Base-by-base conservation (phyloP, 1,140 invertebrate species). In the Sesamia nonagrioides region DNA sequence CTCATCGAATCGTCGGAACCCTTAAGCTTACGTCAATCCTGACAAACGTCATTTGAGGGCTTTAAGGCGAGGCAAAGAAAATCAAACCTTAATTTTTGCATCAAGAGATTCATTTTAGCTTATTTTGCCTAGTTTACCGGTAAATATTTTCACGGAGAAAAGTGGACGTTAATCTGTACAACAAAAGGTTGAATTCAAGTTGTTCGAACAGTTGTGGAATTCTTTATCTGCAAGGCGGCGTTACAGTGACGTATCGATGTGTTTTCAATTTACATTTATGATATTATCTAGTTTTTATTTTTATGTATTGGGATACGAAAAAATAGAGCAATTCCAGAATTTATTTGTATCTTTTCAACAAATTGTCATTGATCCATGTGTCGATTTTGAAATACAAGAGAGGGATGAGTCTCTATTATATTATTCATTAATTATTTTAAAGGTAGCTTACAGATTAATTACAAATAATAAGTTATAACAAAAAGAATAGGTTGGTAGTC, bases 261-360 rank as follows among this genome's bases (percentile, higher is more conserved):
- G 66, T 69, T 69, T 60, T 69, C 66, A 69, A 69, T 69, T 69
- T 69, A 27, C 66, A 69, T 69, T 27, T 69, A 69, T 69, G 66
- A 69, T 50, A 50, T 69, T 21, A 33, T 45, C 42, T 68, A 69
- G 40, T 69, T 18, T 15, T 69, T 48, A 66, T 66, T 42, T 37
- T 66, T 42, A 40, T 37, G 35, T 21, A 40, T 66, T 42, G 61
- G 17, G 3, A 27, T 27, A 13, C 17, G 37, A 17, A 21, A 18
- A 42, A 18, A 66, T 66, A 17, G 37, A 66, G 37, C 9, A 9
- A 66, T 66, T 18, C 17, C 18, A 5, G 4, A 21, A 66, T 42
- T 42, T 66, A 18, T 18, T 42, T 4, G 9, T 56, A 3, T 56
- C 5, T 58, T 13, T 21, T 6, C 27, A 15, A 33, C 27, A 35